Evolutionary conservation across 2,797 vertebrate species (phyloP).

Genomic region (Otus scops): DNA sequence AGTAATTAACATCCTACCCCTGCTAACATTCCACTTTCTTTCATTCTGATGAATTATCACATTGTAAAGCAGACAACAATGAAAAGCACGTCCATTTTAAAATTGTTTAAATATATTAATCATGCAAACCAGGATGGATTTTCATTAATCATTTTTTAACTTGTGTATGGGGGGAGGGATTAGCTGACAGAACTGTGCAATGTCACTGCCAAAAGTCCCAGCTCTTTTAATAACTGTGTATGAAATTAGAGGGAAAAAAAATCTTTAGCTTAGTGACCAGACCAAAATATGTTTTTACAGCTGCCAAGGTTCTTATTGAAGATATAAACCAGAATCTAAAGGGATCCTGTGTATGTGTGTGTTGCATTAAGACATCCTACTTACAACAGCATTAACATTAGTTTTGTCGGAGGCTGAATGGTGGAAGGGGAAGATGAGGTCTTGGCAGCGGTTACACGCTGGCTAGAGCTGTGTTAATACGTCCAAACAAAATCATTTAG

Average conservation of each 20-base stretch:
- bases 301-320: slow-evolving; percentile 49
- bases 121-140: not conserved
- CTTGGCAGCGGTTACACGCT: not conserved
- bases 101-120: slow-evolving; percentile 49
- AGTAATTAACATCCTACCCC: slow-evolving; percentile 18
- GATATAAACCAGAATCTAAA: slow-evolving; percentile 63
- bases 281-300: slow-evolving; percentile 48
- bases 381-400: not conserved
- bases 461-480: not conserved
- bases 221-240: slow-evolving; percentile 38
- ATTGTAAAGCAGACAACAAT: slow-evolving; percentile 38
- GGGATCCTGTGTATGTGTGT: not conserved
- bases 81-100: slow-evolving; percentile 37
- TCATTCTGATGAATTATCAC: not conserved
- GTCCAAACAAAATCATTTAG: not conserved
- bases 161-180: not conserved
- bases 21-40: slow-evolving; percentile 34
- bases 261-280: slow-evolving; percentile 34
- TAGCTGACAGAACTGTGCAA: slow-evolving; percentile 18
- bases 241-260: slow-evolving; percentile 4
- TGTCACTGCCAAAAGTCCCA: slow-evolving; percentile 40
- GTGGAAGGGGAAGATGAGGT: not conserved
- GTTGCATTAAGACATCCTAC: not conserved
- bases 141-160: slow-evolving; percentile 51
- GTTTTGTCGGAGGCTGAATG: not conserved